Evolutionary conservation across 2,113 vertebrate species (phyloP).

Genomic region (Lepus europaeus): DNA sequence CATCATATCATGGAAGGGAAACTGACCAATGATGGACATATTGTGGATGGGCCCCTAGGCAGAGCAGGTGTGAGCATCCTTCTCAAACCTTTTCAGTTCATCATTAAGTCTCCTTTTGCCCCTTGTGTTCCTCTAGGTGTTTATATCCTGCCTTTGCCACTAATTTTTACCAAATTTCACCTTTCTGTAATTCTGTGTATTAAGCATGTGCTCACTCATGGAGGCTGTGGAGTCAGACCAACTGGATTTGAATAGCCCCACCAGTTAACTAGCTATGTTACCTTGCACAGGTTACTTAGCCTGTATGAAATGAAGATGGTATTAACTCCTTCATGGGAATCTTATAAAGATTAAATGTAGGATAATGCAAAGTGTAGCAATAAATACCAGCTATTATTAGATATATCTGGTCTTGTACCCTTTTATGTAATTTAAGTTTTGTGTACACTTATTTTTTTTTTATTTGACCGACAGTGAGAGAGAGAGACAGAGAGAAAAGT

Average conservation of each 20-base stretch:
- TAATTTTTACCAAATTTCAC: not conserved
- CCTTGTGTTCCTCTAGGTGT: not conserved
- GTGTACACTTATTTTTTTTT: not conserved
- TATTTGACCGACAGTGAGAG: too few relatives aligned
- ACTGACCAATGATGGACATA: not conserved
- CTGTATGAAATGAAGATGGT: conserved; percentile 28
- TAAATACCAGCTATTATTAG: not conserved
- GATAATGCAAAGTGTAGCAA: not conserved
- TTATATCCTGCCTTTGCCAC: not conserved
- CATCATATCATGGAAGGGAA: conserved; percentile 1
- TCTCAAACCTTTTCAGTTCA: not conserved
- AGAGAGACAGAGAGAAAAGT: too few relatives aligned
- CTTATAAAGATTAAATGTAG: not conserved
- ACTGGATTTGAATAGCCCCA: not conserved
- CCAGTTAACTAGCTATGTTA: not conserved
- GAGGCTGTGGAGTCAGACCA: not conserved
- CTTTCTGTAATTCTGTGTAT: not conserved
- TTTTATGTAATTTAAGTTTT: conserved; percentile 6
- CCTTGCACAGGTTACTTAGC: not conserved
- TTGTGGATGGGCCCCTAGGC: not conserved
- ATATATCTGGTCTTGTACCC: not conserved
- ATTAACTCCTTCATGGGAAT: not conserved
- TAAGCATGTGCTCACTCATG: not conserved
- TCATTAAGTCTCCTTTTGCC: not conserved
- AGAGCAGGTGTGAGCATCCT: not conserved